Conservation (phyloP, 2,113 vertebrate species). For the Catharus minimus region DNA sequence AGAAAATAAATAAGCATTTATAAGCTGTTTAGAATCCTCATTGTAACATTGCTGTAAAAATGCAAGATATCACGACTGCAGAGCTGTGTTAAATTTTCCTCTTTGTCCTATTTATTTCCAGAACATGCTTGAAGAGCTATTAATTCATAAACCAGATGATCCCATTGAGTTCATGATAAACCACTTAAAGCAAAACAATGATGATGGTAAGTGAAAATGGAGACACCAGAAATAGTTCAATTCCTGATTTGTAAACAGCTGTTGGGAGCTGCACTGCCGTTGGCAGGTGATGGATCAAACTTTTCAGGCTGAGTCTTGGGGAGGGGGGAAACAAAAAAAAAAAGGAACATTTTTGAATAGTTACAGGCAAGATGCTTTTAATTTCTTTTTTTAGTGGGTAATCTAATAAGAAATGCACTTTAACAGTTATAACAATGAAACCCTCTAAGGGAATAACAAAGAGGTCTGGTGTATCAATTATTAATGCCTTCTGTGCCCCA, state of each 20-base stretch:
- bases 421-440: constrained; percentile 66
- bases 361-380: constrained; percentile 37
- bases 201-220: constrained; percentile 70
- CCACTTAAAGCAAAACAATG: constrained; percentile 74
- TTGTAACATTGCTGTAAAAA: not conserved
- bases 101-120: constrained; percentile 67
- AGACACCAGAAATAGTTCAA: not conserved
- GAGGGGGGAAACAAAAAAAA: too few relatives aligned
- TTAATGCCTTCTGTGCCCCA: constrained; percentile 65
- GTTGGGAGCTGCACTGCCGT: not conserved
- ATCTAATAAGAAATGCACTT: constrained; percentile 61
- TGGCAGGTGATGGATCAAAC: constrained; percentile 4
- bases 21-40: not conserved
- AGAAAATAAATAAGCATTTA: not conserved
- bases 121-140: constrained; percentile 82
- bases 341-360: not conserved
- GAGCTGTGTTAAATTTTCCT: not conserved
- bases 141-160: constrained; percentile 84
- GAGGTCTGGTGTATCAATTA: constrained; percentile 69
- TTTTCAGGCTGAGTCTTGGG: not conserved
- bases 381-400: constrained; percentile 50
- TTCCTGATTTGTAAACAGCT: not conserved
- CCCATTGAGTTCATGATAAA: constrained; percentile 84
- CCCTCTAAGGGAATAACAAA: constrained; percentile 57
- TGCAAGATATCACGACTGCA: not conserved